Conservation (phyloP, 2,888 invertebrate species). For the Zaprionus obscuricornis region DNA sequence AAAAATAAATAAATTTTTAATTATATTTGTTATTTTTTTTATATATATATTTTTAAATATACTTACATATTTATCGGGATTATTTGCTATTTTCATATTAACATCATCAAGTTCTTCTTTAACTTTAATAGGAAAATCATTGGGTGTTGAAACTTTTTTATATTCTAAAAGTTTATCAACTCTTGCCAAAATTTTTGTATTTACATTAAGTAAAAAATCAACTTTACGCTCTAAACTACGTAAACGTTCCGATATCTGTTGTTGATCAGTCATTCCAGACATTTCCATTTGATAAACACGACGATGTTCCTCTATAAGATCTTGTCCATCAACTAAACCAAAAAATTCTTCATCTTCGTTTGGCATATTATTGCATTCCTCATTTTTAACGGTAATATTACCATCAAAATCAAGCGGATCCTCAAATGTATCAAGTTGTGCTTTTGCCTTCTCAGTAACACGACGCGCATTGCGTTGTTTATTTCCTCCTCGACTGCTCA, state of each 20-base stretch:
- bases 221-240: slow-evolving; percentile 45
- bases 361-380: slow-evolving; percentile 28
- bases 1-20: neutral
- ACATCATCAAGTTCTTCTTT: slow-evolving; percentile 30
- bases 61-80: slow-evolving; percentile 43
- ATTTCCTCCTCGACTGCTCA: slow-evolving; percentile 27
- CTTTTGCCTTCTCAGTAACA: neutral
- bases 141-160: slow-evolving; percentile 12
- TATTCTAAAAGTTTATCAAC: slow-evolving; percentile 45
- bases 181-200: slow-evolving; percentile 43
- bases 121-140: slow-evolving; percentile 38
- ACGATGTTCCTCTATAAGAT: slow-evolving; percentile 35
- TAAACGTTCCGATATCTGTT: slow-evolving; percentile 28
- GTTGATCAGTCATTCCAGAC: slow-evolving; percentile 12
- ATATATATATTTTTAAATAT: neutral
- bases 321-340: slow-evolving; percentile 41
- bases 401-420: slow-evolving; percentile 46
- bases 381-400: slow-evolving; percentile 23
- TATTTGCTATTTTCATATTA: slow-evolving; percentile 37
- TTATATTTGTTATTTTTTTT: neutral
- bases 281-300: slow-evolving; percentile 21
- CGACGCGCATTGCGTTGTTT: slow-evolving; percentile 2
- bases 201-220: slow-evolving; percentile 41
- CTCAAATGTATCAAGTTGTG: slow-evolving; percentile 16
- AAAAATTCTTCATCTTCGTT: slow-evolving; percentile 22